Evolutionary conservation across 2,113 vertebrate genomes (phyloP).

Genomic region (Dasyprocta punctata): DNA sequence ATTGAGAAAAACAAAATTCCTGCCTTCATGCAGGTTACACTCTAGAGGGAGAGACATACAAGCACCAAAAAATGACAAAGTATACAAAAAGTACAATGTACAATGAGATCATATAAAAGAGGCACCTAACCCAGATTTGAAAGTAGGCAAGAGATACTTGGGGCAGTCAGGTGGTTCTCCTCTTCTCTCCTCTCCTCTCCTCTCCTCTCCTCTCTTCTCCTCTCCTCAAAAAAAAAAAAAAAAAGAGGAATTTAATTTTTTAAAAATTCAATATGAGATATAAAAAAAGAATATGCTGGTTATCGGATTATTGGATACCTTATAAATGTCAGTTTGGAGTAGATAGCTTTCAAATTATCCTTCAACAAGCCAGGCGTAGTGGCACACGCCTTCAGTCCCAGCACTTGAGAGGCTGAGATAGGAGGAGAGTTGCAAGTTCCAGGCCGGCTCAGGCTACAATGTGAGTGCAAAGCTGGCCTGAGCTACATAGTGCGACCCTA

Average conservation of each 20-base stretch:
- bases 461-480: too few relatives aligned
- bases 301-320: background rate
- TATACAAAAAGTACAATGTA: background rate
- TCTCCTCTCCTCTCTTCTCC: too few relatives aligned
- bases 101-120: background rate
- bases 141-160: background rate
- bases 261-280: background rate
- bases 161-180: background rate
- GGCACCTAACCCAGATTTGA: background rate
- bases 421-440: too few relatives aligned
- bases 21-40: background rate
- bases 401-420: too few relatives aligned
- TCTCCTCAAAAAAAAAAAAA: too few relatives aligned
- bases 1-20: too few relatives aligned
- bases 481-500: too few relatives aligned
- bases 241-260: background rate
- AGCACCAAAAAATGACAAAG: slow-evolving; percentile 18
- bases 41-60: background rate
- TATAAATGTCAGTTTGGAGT: background rate
- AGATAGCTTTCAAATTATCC: background rate
- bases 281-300: background rate
- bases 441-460: too few relatives aligned
- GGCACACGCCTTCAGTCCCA: too few relatives aligned
- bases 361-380: too few relatives aligned
- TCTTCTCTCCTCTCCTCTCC: too few relatives aligned